A percentile compares a stretch with the other conserved stretches of the same genome.
Evolutionary conservation across 1,140 invertebrate genomes (phyloP).

Genomic region (Drosophila elegans): DNA sequence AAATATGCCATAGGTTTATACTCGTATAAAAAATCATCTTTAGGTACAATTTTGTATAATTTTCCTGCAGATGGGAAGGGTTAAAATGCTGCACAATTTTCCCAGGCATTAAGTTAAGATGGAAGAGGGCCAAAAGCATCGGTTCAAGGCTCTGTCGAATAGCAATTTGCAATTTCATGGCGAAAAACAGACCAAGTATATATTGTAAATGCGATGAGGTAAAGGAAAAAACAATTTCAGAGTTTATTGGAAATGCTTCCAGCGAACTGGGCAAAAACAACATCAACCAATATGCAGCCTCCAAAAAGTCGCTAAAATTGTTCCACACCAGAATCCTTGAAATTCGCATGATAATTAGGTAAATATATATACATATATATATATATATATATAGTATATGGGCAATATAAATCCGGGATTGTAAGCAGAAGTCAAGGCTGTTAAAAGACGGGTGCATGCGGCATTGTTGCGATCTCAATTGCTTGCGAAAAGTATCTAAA

Average conservation of each 20-base stretch:
- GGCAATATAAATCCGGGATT: neutral
- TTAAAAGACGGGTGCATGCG: conserved; percentile 61
- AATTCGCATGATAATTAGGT: conserved; percentile 69
- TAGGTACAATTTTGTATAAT: conserved; percentile 24
- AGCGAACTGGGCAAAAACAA: conserved; percentile 27
- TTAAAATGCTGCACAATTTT: conserved; percentile 30
- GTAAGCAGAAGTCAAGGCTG: conserved; percentile 70
- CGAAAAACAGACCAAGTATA: conserved; percentile 22
- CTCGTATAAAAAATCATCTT: conserved; percentile 5
- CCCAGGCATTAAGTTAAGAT: conserved; percentile 13
- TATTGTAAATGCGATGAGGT: conserved; percentile 14
- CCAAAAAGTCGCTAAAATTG: conserved; percentile 72
- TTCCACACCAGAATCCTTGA: conserved; percentile 61
- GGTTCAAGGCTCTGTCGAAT: conserved; percentile 40
- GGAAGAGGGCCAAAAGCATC: conserved; percentile 26
- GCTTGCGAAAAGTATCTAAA: conserved; percentile 83
- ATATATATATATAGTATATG: conserved; percentile 9
- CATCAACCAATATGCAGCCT: conserved; percentile 3
- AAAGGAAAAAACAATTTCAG: conserved; percentile 50
- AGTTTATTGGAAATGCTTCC: conserved; percentile 52
- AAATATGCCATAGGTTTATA: conserved; percentile 4
- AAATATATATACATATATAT: conserved; percentile 57
- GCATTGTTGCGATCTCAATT: conserved; percentile 73
- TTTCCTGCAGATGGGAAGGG: conserved; percentile 16
- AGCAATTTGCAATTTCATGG: conserved; percentile 60